Base-by-base conservation (phyloP, 92 coral and sea anemone genomes). In the Zoanthus solanderi region DNA sequence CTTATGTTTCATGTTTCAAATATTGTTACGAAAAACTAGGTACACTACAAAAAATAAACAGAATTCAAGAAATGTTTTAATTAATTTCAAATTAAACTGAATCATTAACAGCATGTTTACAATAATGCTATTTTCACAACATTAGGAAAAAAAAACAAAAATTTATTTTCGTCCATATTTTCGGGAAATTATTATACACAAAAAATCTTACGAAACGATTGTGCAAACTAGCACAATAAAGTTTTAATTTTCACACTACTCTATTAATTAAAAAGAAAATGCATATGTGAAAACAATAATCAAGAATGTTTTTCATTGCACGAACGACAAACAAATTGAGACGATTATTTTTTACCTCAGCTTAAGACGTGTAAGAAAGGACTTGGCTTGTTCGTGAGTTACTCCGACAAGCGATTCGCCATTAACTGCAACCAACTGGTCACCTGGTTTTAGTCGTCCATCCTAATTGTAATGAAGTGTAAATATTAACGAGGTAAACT, bases 371-470 rank as follows among this genome's bases (percentile, higher is more conserved):
- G 98, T 95, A 14, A 97, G 92, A n/a, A 95, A 88, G 65, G 98
- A 92, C 92, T 97, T 97, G 14, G 99, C 99, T 83, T 95, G 98
- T 75, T 97, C 99, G 75, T 95, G 98, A n/a, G 99, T 97, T 2
- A 97, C 96, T 56, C 98, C 96, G 45, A 97, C 94, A n/a, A 95
- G 94, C 11, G 99, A 92, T 71, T 95, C 98, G 14, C 97, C 99
- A 92, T 93, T 94, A 3, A 97, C 92, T 29, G 88, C 90, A 53
- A 97, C 95, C 28, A 97, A 93, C 78, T 96, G 96, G 79, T 97
- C 99, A 6, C 96, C 99, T 79, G 81, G 86, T 29, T 90, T 92
- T 9, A 97, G 91, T 85, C 94, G 85, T 72, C 96, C 92, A 78
- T 97, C 94, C 95, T 92, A 23, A 80, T 44, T 58, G 6, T 58